Evolutionary conservation across 2,797 vertebrate genomes (phyloP).

Genomic region (Cyclura pinguis): DNA sequence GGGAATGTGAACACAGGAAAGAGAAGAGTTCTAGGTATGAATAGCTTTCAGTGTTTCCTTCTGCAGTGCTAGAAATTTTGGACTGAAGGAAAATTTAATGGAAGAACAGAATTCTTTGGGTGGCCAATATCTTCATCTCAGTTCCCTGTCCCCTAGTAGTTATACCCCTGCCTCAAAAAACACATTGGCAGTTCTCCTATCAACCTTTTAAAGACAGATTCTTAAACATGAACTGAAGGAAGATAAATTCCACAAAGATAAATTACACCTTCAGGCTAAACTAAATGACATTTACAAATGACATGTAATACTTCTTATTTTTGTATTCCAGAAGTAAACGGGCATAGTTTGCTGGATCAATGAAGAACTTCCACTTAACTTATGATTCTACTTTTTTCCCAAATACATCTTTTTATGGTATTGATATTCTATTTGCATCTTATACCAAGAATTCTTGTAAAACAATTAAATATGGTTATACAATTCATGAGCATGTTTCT

Average conservation of each 20-base stretch:
- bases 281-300: constrained; percentile 1
- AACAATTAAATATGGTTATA: neutral
- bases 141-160: no score
- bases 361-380: neutral
- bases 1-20: no score
- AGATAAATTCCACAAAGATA: neutral
- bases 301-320: neutral
- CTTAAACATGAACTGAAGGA: neutral
- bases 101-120: no score
- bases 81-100: no score
- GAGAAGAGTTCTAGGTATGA: no score
- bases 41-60: no score
- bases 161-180: no score
- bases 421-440: neutral
- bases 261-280: neutral
- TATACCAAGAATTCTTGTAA: neutral
- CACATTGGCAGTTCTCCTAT: no score
- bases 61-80: no score
- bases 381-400: neutral
- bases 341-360: neutral
- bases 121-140: no score
- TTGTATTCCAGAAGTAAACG: neutral
- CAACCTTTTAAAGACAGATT: neutral
- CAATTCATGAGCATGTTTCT: neutral
- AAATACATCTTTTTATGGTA: neutral